These are phyloP conservation scores for Parochlus steinenii DNA, from an alignment of 2,888 invertebrate genomes.

Conservation along the genomic window DNA sequence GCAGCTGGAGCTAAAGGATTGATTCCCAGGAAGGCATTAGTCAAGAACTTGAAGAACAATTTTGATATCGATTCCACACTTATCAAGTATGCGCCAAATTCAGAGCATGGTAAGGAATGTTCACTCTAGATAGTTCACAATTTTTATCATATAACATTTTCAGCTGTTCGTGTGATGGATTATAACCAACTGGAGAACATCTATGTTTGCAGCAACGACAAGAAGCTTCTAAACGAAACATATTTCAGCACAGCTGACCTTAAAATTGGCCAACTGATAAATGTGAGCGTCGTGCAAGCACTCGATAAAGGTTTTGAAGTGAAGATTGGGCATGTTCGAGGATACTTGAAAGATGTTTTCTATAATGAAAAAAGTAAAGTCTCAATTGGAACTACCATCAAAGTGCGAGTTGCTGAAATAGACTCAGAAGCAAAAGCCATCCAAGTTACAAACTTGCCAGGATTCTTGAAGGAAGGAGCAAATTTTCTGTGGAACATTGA, in stretches of 20 bases:
- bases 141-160: too few species aligned
- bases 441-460: constrained; percentile 46
- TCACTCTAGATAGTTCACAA: too few species aligned
- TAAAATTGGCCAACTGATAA: constrained; percentile 36
- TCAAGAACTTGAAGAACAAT: constrained; percentile 23
- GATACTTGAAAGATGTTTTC: constrained; percentile 19
- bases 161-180: constrained; percentile 41
- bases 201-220: constrained; percentile 51
- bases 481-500: constrained; percentile 34
- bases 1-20: constrained; percentile 21
- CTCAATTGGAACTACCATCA: constrained; percentile 36
- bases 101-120: too few species aligned
- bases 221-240: constrained; percentile 35
- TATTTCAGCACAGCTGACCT: constrained; percentile 37
- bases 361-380: constrained; percentile 32
- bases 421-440: constrained; percentile 32
- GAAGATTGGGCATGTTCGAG: constrained; percentile 35
- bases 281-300: constrained; percentile 34
- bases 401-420: constrained; percentile 40
- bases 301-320: constrained; percentile 33
- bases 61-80: constrained; percentile 28
- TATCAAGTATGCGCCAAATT: constrained; percentile 25
- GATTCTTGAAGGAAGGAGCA: constrained; percentile 38
- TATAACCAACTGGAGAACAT: constrained; percentile 47
- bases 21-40: constrained; percentile 24